These are phyloP conservation scores for Marmota monax DNA, from an alignment of 2,113 vertebrate genomes.

Conservation along the genomic window DNA sequence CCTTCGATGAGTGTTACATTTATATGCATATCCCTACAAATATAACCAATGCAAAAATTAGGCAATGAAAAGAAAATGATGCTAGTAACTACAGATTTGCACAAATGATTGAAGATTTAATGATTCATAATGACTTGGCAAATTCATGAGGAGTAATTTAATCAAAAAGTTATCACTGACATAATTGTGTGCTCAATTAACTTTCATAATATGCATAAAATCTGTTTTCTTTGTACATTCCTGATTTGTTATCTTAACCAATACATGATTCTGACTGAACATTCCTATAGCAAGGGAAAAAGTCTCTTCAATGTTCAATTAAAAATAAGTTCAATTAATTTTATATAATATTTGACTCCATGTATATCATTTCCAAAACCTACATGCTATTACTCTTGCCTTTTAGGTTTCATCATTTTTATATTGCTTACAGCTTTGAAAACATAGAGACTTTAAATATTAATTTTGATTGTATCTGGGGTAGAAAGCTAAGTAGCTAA, in stretches of 20 bases:
- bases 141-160: constrained; percentile 73
- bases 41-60: constrained; percentile 78
- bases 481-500: background rate
- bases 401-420: background rate
- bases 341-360: background rate
- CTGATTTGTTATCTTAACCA: constrained; percentile 51
- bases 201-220: constrained; percentile 59
- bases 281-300: background rate
- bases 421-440: background rate
- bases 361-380: background rate
- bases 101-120: constrained; percentile 85
- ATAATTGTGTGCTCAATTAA: constrained; percentile 75
- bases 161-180: constrained; percentile 80
- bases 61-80: constrained; percentile 79
- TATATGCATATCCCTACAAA: constrained; percentile 66
- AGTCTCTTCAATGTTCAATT: background rate
- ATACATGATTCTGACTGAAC: background rate
- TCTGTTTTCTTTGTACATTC: constrained; percentile 56
- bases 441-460: background rate
- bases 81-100: constrained; percentile 76
- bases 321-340: background rate
- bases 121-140: constrained; percentile 85
- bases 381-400: background rate
- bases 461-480: background rate
- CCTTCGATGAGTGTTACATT: constrained; percentile 73